phyloP scores from a whole-genome alignment of 2,113 vertebrate species.

The Gambusia affinis region DNA sequence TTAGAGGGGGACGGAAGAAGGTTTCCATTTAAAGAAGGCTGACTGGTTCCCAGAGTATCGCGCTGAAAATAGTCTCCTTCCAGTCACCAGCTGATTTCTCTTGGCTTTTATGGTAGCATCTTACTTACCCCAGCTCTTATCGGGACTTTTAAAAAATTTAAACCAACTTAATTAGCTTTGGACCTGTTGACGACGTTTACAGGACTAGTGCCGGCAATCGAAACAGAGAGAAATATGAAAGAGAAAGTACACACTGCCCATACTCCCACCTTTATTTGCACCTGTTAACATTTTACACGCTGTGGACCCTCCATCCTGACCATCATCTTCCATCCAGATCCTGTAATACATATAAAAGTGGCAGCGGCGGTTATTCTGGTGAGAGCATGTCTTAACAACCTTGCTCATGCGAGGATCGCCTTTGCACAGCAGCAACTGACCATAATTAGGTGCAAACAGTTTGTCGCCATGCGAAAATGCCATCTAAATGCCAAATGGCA shows the following conservation, averaged over 20 bases:
- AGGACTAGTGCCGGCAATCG: slow-evolving; percentile 25
- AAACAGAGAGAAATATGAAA: slow-evolving; percentile 42
- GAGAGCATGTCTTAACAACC: slow-evolving; percentile 25
- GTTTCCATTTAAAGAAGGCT: slow-evolving; percentile 60
- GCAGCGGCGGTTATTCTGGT: slow-evolving; percentile 12
- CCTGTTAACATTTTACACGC: slow-evolving; percentile 17
- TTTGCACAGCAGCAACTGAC: slow-evolving; percentile 51
- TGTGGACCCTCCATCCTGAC: slow-evolving; percentile 7
- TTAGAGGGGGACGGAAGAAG: slow-evolving; percentile 48
- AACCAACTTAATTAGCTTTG: slow-evolving; percentile 11
- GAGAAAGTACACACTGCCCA: slow-evolving; percentile 33
- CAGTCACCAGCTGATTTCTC: background rate
- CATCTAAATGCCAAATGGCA: slow-evolving; percentile 75
- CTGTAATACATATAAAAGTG: slow-evolving; percentile 20
- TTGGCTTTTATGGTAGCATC: background rate
- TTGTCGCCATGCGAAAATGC: slow-evolving; percentile 69
- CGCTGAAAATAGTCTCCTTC: background rate
- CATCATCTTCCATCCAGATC: slow-evolving; percentile 16
- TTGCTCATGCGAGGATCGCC: slow-evolving; percentile 15
- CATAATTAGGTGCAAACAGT: slow-evolving; percentile 74
- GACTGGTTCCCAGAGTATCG: slow-evolving; percentile 33
- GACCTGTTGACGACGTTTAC: background rate
- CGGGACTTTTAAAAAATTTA: background rate
- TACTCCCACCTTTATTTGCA: slow-evolving; percentile 42
- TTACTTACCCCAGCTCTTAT: background rate